Percentiles rank a stretch among this genome's conserved stretches.
Conservation (phyloP, 2,888 invertebrate species). For the Candidula unifasciata region DNA sequence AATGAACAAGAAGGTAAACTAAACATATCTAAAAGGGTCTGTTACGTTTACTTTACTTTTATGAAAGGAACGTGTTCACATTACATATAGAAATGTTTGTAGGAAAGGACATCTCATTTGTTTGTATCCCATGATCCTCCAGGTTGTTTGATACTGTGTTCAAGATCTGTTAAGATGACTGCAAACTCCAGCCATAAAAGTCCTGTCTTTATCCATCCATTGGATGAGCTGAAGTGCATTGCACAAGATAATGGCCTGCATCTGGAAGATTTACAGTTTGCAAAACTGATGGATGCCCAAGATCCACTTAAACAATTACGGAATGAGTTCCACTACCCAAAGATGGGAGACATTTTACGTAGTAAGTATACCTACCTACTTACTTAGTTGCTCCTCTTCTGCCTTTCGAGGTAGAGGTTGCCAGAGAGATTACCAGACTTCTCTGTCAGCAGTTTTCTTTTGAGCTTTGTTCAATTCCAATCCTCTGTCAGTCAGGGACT, state of each 20-base stretch:
- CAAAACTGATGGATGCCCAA: slow-evolving; percentile 75
- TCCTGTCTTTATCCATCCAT: slow-evolving; percentile 56
- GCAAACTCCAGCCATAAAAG: neutral
- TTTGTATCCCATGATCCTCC: neutral
- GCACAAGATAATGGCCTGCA: slow-evolving; percentile 59
- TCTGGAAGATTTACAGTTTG: slow-evolving; percentile 72
- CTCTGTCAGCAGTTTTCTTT: too few species aligned
- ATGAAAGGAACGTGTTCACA: too few species aligned
- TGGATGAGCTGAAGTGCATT: slow-evolving; percentile 57
- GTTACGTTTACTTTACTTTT: too few species aligned
- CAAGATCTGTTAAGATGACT: neutral
- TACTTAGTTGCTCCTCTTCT: too few species aligned
- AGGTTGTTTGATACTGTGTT: neutral
- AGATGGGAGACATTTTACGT: slow-evolving; percentile 76
- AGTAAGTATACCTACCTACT: slow-evolving; percentile 75
- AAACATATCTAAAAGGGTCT: too few species aligned
- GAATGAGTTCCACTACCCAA: slow-evolving; percentile 77
- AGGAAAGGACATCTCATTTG: too few species aligned
- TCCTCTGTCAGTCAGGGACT: too few species aligned
- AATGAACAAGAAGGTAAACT: too few species aligned
- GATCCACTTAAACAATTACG: slow-evolving; percentile 76
- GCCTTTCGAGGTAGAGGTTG: too few species aligned
- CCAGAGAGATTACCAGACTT: too few species aligned
- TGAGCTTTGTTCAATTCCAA: too few species aligned
- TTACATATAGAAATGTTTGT: too few species aligned